phyloP scores from a whole-genome alignment of 2,797 vertebrate genomes.

The Erethizon dorsatum region DNA sequence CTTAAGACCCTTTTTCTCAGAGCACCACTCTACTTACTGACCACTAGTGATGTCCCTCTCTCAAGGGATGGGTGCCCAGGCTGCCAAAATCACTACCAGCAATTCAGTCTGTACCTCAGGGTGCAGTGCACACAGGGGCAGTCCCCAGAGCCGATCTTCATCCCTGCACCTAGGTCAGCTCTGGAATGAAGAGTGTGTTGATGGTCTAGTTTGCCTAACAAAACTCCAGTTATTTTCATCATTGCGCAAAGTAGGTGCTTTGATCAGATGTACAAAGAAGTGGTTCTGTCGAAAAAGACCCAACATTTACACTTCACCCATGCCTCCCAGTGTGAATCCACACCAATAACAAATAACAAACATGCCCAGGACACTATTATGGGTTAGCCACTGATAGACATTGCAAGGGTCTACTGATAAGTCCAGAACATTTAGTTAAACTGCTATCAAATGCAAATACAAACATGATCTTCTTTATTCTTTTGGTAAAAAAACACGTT shows the following conservation, averaged over 20 bases:
- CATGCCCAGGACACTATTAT: conserved; percentile 59
- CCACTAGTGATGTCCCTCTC: conserved; percentile 90
- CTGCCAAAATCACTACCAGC: conserved; percentile 92
- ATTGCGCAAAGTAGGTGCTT: conserved; percentile 76
- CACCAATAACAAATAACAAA: background rate
- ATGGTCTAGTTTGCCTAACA: conserved; percentile 82
- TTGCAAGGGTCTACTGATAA: conserved; percentile 54
- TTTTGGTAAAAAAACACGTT: conserved; percentile 69
- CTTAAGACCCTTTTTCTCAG: conserved; percentile 83
- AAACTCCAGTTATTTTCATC: conserved; percentile 73
- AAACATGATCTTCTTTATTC: conserved; percentile 21
- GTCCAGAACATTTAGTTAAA: conserved; percentile 78
- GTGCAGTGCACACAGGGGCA: conserved; percentile 88
- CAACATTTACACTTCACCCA: conserved; percentile 74
- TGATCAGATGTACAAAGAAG: conserved; percentile 82
- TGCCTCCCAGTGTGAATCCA: conserved; percentile 63
- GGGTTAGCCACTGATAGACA: conserved; percentile 42
- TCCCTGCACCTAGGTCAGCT: conserved; percentile 91
- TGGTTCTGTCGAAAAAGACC: conserved; percentile 78
- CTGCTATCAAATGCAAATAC: conserved; percentile 64
- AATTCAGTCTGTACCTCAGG: conserved; percentile 92
- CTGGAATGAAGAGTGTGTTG: conserved; percentile 89
- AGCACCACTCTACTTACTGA: conserved; percentile 39
- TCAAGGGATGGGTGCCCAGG: conserved; percentile 89
- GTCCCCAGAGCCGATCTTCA: conserved; percentile 91